Percentiles rank a stretch among this genome's conserved stretches.
These are phyloP conservation scores for Monopterus albus DNA, from an alignment of 2,113 vertebrate species.

Conservation along the genomic window DNA sequence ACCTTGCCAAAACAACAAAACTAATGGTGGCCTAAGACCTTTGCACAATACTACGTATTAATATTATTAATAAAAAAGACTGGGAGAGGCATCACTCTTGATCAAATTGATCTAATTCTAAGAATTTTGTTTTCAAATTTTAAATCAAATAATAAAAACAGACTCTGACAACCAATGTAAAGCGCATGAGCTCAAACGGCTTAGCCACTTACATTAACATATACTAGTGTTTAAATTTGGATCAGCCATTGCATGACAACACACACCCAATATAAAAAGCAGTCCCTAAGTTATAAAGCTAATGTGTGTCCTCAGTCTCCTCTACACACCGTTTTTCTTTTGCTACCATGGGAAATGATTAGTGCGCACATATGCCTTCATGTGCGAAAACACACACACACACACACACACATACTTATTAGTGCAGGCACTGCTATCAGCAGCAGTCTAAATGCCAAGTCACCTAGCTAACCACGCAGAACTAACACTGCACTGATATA, in stretches of 20 bases:
- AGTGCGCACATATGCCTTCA: conserved; percentile 19
- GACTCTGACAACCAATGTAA: too few relatives aligned
- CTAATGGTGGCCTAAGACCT: too few relatives aligned
- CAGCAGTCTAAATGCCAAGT: conserved; percentile 65
- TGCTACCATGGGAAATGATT: conserved; percentile 50
- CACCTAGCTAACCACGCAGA: conserved; percentile 64
- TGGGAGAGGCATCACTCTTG: neutral
- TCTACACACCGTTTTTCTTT: conserved; percentile 21
- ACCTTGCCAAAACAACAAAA: too few relatives aligned
- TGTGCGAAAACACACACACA: conserved; percentile 2
- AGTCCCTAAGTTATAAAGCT: conserved; percentile 16
- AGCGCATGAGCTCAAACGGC: too few relatives aligned
- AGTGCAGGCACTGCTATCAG: conserved; percentile 45
- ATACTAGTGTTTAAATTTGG: neutral
- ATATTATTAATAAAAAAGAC: too few relatives aligned
- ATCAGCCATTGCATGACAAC: too few relatives aligned
- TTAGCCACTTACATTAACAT: too few relatives aligned
- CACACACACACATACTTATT: conserved; percentile 9
- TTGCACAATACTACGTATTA: too few relatives aligned
- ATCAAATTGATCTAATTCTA: neutral
- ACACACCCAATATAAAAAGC: conserved; percentile 6
- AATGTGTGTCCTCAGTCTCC: conserved; percentile 47
- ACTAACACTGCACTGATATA: conserved; percentile 50
- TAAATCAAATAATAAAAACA: too few relatives aligned
- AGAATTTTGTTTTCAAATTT: neutral